phyloP scores from a whole-genome alignment of 2,113 vertebrate species.

The Uria lomvia region DNA sequence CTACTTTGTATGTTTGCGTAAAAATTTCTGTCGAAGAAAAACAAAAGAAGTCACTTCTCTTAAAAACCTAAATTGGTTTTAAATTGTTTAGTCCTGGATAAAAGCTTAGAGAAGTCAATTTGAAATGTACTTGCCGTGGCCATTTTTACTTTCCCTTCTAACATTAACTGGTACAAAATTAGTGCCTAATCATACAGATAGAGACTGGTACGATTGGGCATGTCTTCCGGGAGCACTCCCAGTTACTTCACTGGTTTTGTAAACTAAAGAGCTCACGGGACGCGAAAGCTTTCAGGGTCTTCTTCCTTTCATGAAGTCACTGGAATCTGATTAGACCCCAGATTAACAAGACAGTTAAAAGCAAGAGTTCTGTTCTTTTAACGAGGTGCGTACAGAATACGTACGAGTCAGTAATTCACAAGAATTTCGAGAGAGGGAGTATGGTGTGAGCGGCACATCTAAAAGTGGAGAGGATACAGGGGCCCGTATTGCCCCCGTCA shows the following conservation, averaged over 20 bases:
- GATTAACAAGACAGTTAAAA: background rate
- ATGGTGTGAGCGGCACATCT: background rate
- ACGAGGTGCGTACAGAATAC: background rate
- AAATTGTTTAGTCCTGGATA: background rate
- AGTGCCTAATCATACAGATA: background rate
- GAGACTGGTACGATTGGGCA: background rate
- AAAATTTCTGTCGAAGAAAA: background rate
- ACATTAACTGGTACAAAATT: background rate
- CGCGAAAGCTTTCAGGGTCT: background rate
- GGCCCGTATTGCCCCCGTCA: background rate
- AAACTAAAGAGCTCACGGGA: background rate
- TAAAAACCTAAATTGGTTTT: background rate
- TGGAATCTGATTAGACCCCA: background rate
- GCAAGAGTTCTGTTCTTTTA: background rate
- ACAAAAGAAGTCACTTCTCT: background rate
- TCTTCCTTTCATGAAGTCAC: background rate
- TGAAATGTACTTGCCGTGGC: background rate
- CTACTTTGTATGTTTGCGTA: background rate
- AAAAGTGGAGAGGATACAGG: background rate
- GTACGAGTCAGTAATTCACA: background rate
- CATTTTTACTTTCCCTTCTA: background rate
- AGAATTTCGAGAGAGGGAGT: background rate
- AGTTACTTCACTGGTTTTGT: background rate
- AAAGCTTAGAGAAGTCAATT: background rate
- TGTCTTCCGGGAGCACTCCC: background rate